Percentiles rank a stretch among this genome's conserved stretches.
Conservation (phyloP, 2,888 invertebrate species). For the Caenorhabditis sulstoni region DNA sequence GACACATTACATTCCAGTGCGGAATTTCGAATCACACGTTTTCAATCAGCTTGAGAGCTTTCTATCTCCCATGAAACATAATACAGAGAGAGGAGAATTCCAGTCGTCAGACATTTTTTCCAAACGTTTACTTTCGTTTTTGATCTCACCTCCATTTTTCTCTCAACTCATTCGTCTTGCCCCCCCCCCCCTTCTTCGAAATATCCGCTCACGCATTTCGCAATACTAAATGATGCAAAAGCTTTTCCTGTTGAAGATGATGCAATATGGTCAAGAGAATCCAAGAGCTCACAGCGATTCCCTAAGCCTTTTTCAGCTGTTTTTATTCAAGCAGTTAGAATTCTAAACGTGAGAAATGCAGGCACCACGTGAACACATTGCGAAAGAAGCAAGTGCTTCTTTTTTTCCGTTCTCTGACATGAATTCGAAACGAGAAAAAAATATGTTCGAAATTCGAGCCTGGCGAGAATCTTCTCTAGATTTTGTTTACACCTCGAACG, state of each 20-base stretch:
- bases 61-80: slow-evolving; percentile 25
- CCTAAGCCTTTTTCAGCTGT: no score
- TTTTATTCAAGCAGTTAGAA: no score
- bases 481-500: neutral
- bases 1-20: neutral
- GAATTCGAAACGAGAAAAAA: slow-evolving; percentile 12
- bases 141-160: slow-evolving; percentile 24
- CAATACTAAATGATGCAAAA: slow-evolving; percentile 8
- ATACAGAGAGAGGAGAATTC: slow-evolving; percentile 8
- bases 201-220: slow-evolving; percentile 27
- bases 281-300: neutral
- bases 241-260: neutral
- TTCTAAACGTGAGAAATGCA: no score
- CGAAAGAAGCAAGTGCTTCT: neutral
- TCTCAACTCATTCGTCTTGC: neutral
- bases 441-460: slow-evolving; percentile 4
- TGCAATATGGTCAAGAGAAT: slow-evolving; percentile 15
- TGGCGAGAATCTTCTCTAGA: slow-evolving; percentile 4
- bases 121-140: neutral
- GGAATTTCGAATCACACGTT: slow-evolving; percentile 8
- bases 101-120: no score
- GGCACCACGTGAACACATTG: no score
- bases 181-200: neutral
- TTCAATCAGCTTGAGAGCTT: slow-evolving; percentile 38
- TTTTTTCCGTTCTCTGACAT: neutral